phyloP scores from a whole-genome alignment of 1,140 invertebrate genomes.

The Pararge aegeria region DNA sequence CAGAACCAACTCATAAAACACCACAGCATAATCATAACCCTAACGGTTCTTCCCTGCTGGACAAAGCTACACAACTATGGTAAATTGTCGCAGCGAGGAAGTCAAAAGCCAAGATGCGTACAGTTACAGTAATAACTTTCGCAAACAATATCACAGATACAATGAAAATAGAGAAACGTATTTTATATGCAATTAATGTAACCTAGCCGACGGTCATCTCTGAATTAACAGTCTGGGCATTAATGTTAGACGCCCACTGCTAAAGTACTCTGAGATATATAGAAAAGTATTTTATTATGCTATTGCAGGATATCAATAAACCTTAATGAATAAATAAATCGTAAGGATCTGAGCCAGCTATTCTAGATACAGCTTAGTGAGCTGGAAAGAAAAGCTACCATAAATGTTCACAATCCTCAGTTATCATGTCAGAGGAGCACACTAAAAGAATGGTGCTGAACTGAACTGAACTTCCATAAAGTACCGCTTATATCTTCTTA shows the following conservation, averaged over 20 bases:
- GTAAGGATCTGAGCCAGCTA: too few species aligned
- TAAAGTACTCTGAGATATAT: neutral
- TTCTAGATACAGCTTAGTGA: too few species aligned
- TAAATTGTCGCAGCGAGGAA: neutral
- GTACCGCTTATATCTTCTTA: too few species aligned
- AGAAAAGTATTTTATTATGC: neutral
- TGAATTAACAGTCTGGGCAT: conserved; percentile 3
- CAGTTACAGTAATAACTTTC: conserved; percentile 8
- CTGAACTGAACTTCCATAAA: too few species aligned
- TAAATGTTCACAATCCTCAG: too few species aligned
- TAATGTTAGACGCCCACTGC: conserved; percentile 13
- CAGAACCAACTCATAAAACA: neutral
- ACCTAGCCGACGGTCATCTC: conserved; percentile 6
- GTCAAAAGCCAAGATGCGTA: conserved; percentile 3
- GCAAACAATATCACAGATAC: conserved; percentile 7
- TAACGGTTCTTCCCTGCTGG: neutral
- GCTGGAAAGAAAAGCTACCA: too few species aligned
- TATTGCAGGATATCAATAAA: too few species aligned
- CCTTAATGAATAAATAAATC: too few species aligned
- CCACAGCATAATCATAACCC: neutral
- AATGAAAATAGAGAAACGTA: conserved; percentile 4
- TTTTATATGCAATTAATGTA: conserved; percentile 7
- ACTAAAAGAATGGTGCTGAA: too few species aligned
- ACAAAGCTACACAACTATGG: neutral
- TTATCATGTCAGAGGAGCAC: too few species aligned